Conservation (phyloP, 2,113 vertebrate genomes). For the Eolophus roseicapilla region DNA sequence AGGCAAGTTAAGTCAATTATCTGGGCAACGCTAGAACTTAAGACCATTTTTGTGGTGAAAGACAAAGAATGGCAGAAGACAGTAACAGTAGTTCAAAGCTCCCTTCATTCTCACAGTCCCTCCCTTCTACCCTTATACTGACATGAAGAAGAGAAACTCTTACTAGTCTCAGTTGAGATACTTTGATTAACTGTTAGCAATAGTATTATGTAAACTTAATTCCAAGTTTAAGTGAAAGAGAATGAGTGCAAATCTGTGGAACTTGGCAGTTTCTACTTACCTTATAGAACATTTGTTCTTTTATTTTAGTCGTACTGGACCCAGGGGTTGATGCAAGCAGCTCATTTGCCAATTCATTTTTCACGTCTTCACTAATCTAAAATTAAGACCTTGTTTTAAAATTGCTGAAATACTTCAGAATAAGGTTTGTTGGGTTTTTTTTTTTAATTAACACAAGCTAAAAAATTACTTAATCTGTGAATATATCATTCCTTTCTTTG, state of each 20-base stretch:
- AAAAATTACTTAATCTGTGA: neutral
- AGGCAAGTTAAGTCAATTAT: neutral
- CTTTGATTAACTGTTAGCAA: neutral
- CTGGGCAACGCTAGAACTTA: neutral
- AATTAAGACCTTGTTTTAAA: conserved; percentile 27
- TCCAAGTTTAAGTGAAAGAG: neutral
- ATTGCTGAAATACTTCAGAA: neutral
- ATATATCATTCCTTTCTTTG: neutral
- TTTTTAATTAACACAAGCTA: neutral
- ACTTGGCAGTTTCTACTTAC: conserved; percentile 64
- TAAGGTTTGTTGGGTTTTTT: neutral
- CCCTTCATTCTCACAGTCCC: neutral
- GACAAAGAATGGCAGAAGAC: neutral
- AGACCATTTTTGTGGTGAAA: neutral
- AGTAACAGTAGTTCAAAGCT: neutral
- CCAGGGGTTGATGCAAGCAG: conserved; percentile 78
- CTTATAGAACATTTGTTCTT: conserved; percentile 84
- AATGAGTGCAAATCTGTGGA: neutral
- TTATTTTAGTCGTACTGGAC: conserved; percentile 57
- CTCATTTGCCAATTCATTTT: conserved; percentile 70
- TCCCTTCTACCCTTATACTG: neutral
- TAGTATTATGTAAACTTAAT: neutral
- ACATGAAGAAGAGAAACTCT: neutral
- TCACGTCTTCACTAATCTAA: conserved; percentile 81
- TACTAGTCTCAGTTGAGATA: neutral